These are phyloP conservation scores for Odiellus spinosus DNA, from an alignment of 2,888 invertebrate genomes.

Conservation along the genomic window DNA sequence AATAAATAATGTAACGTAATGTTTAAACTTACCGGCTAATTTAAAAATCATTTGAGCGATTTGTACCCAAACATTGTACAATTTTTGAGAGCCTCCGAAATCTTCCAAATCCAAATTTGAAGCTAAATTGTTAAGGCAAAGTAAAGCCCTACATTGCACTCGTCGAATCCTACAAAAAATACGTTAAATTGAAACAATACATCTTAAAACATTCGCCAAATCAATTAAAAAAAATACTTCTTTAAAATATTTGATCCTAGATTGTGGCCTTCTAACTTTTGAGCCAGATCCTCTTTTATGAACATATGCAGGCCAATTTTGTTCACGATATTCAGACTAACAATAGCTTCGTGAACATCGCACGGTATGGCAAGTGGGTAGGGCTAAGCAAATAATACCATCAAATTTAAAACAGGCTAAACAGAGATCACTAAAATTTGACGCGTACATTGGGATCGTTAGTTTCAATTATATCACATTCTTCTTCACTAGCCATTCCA, in stretches of 20 bases:
- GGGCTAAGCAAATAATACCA: conserved; percentile 2
- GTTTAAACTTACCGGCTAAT: conserved; percentile 29
- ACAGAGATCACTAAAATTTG: too few relatives aligned
- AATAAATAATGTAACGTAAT: too few relatives aligned
- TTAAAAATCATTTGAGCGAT: conserved; percentile 46
- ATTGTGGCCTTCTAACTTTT: conserved; percentile 5
- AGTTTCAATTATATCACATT: too few relatives aligned
- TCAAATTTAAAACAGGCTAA: too few relatives aligned
- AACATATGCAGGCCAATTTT: conserved; percentile 29
- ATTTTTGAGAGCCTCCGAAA: conserved; percentile 41
- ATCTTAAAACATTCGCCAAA: neutral
- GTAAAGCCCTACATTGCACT: conserved; percentile 45
- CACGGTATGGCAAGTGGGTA: conserved; percentile 23
- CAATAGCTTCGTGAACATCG: conserved; percentile 44
- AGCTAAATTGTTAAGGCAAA: conserved; percentile 54
- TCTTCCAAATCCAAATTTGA: conserved; percentile 43
- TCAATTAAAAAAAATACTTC: conserved; percentile 12
- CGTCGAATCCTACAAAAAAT: conserved; percentile 24
- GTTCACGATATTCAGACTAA: conserved; percentile 41
- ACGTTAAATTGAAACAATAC: neutral
- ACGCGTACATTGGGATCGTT: too few relatives aligned
- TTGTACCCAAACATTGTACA: conserved; percentile 43
- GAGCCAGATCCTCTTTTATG: conserved; percentile 5
- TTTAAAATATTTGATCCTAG: conserved; percentile 10
- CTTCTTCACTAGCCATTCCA: conserved; percentile 17